Base-by-base conservation (phyloP, 2,113 vertebrate species). In the Sebastes schlegelii region DNA sequence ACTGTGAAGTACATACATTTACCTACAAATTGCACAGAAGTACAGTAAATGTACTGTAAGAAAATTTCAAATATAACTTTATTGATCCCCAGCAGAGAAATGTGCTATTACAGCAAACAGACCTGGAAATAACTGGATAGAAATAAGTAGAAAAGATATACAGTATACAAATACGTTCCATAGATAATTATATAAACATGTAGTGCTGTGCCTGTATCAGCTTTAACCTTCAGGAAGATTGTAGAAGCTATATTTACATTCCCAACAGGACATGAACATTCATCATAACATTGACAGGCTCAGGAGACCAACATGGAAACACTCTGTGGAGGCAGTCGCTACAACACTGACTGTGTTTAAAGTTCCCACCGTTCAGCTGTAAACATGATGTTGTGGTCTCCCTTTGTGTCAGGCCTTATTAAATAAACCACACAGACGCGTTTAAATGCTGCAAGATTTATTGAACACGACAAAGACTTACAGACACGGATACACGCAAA, bases 261-360 rank as follows among this genome's bases (percentile, higher is more conserved):
- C 19, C 11, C 26, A 34, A 34, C 26, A 52, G 45, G 43, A 55
- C 21, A 21, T 61, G 49, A 54, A 17, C 13, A 57, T 26, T 45
- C 9, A 34, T 45, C 17, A 16, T 77, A 64, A 68, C 45, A 61
- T 8, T 13, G 57, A 17, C 55, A 19, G 52, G 23, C 61, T 72
- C 34, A 48, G 48, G 51, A 62, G 54, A 48, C 55, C 57, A 23
- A 71, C 63, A 82, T 67, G 26, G 77, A 87, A 86, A 84, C 21
- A 64, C 61, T 48, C 54, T 45, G 62, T 78, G 46, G 40, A 43
- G 64, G 34, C 55, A 54, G 70, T 67, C 40, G 8, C 58, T 68
- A 74, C 58, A 55, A 85, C 51, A 68, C 61, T 61, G 64, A 17
- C 69, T 48, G 55, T 82, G 69, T 91, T 89, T 88, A 80, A 70